Base-by-base conservation (phyloP, 2,797 vertebrate species). In the Diplodus sargus region DNA sequence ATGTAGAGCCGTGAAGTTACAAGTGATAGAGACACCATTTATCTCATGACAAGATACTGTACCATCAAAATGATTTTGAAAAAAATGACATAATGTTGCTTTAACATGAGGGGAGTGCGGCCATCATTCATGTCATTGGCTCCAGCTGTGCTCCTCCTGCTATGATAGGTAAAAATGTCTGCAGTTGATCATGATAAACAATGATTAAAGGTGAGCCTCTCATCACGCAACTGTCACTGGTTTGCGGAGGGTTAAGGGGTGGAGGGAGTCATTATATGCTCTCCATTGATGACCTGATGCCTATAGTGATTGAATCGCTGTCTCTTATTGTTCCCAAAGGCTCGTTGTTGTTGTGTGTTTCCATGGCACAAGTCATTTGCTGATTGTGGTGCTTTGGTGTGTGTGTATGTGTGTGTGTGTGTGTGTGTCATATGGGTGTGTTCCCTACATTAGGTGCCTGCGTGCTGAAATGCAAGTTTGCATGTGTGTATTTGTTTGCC, bases 321-420 rank as follows among this genome's bases (percentile, higher is more conserved):
- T 66, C 57, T 81, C 57, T 57, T 57, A 45, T 73, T 63, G 73
- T 73, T 78, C 1, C 30, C 51, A 43, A 59, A 53, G 77, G 47
- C 56, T 34, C 51, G 49, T 30, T 69, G 53, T 30, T 74, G 52
- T 70, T 54, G 61, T 71, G 70, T 72, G 82, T 79, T 86, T 74
- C 49, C 69, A 83, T 67, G 66, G 65, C 23, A n/a, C 52, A 52
- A 0, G 3, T 2, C 22, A 74, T 81, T 67, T 83, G 57, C 58
- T 56, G 43, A 62, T 53, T 81, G 56, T 67, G 42, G 52, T 58
- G 60, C 39, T 70, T 62, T n/a, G 17, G n/a, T 28, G 65, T 47
- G 67, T 82, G 70, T 69, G 34, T 39, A 9, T 10, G 65, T 49
- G 67, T 82, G 70, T 69, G 34, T 39, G 34, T 82, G 70, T 49